A percentile compares a stretch with the other conserved stretches of the same genome.
These are phyloP conservation scores for Ceriagrion tenellum DNA, from an alignment of 2,888 invertebrate genomes.

Conservation along the genomic window DNA sequence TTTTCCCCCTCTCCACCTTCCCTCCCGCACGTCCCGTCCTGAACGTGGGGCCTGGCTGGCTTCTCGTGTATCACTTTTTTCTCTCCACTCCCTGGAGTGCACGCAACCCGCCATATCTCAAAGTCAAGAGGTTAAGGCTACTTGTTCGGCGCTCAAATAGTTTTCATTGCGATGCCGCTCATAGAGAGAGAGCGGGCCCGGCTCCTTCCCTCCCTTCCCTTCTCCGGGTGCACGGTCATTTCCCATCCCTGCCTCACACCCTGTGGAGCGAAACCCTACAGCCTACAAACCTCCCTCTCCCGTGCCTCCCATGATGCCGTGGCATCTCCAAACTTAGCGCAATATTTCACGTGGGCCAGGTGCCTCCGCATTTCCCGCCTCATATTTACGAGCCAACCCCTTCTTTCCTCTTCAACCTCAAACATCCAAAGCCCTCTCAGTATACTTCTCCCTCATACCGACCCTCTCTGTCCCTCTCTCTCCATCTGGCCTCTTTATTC, in stretches of 20 bases:
- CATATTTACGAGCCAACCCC: constrained; percentile 42
- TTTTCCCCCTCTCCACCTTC: background rate
- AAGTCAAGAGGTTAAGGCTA: constrained; percentile 47
- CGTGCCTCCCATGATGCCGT: background rate
- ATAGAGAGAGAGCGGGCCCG: background rate
- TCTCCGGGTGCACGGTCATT: background rate
- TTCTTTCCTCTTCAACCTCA: background rate
- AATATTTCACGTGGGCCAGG: constrained; percentile 58
- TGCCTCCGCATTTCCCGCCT: constrained; percentile 30
- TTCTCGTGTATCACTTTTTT: background rate
- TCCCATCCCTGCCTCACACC: too few species aligned
- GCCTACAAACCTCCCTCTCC: background rate
- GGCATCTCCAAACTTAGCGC: constrained; percentile 55
- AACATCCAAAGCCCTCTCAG: background rate
- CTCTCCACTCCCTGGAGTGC: constrained; percentile 38
- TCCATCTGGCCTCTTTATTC: too few species aligned
- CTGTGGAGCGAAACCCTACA: background rate
- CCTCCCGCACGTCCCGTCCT: too few species aligned
- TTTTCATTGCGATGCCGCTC: constrained; percentile 62
- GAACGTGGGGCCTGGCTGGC: background rate
- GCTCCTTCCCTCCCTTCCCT: background rate
- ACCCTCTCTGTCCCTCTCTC: background rate
- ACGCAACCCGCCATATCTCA: constrained; percentile 36
- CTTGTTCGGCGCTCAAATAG: constrained; percentile 54
- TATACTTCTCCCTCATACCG: background rate